Conservation (phyloP, 2,888 invertebrate genomes). For the Alviniconcha strummeri region DNA sequence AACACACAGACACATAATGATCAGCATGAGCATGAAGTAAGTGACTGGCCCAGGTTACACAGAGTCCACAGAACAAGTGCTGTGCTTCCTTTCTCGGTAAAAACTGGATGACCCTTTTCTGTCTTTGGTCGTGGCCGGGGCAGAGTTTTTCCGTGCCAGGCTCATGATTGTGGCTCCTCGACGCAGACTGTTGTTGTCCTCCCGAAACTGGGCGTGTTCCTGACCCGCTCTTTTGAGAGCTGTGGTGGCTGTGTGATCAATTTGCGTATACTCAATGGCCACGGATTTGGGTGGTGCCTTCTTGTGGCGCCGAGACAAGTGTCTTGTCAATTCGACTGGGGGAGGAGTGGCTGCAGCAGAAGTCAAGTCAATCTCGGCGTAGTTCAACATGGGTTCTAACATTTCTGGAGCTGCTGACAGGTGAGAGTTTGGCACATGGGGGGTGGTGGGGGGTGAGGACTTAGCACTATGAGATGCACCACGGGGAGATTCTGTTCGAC, state of each 20-base stretch:
- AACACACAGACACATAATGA: too few relatives aligned
- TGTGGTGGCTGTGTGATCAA: slow-evolving; percentile 71
- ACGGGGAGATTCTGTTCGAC: slow-evolving; percentile 8
- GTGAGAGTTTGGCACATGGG: slow-evolving; percentile 28
- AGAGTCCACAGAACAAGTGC: slow-evolving; percentile 43
- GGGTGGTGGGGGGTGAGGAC: slow-evolving; percentile 32
- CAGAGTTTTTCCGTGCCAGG: slow-evolving; percentile 39
- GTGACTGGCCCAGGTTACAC: slow-evolving; percentile 21
- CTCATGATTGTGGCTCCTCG: slow-evolving; percentile 30
- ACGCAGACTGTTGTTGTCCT: slow-evolving; percentile 65
- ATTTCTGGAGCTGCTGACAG: slow-evolving; percentile 33
- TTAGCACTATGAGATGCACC: slow-evolving; percentile 19
- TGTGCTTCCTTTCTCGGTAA: slow-evolving; percentile 37
- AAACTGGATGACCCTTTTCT: slow-evolving; percentile 33
- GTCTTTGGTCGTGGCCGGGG: slow-evolving; percentile 33
- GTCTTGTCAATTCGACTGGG: slow-evolving; percentile 40
- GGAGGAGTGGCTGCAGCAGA: slow-evolving; percentile 37
- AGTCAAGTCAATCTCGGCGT: slow-evolving; percentile 71
- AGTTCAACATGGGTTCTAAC: slow-evolving; percentile 64
- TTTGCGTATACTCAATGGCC: slow-evolving; percentile 69
- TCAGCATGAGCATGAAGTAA: neutral
- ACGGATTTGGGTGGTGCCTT: slow-evolving; percentile 43
- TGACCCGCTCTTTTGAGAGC: slow-evolving; percentile 68
- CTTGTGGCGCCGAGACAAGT: slow-evolving; percentile 33
- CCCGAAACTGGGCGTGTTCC: slow-evolving; percentile 69